Percentiles rank a stretch among this genome's conserved stretches.
phyloP scores from a whole-genome alignment of 1,140 invertebrate genomes.

The Drosophila yakuba region DNA sequence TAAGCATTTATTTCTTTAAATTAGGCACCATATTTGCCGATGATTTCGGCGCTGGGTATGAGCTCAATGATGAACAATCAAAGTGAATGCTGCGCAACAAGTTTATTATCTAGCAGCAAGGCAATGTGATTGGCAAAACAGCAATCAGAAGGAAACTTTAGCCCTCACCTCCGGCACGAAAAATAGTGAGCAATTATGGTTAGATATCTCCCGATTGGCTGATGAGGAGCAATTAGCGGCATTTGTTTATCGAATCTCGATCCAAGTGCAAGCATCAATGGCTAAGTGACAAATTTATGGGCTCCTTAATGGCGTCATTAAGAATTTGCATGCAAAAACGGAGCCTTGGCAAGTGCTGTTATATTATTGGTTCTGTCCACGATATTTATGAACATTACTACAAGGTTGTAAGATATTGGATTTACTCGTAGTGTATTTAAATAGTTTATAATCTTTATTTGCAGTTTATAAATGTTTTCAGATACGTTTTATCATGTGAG shows the following conservation, averaged over 20 bases:
- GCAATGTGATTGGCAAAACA: constrained; percentile 73
- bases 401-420: background rate
- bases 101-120: constrained; percentile 51
- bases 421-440: background rate
- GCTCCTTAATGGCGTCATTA: constrained; percentile 62
- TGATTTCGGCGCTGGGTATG: constrained; percentile 41
- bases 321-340: constrained; percentile 18
- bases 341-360: constrained; percentile 9
- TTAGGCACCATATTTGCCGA: constrained; percentile 69
- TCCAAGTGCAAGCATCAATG: constrained; percentile 22
- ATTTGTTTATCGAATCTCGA: constrained; percentile 54
- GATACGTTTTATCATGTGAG: too few relatives aligned
- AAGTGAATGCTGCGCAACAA: constrained; percentile 50
- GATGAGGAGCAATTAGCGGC: constrained; percentile 65
- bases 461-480: too few relatives aligned
- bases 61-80: constrained; percentile 65
- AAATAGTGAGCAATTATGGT: constrained; percentile 65
- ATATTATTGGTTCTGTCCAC: constrained; percentile 2
- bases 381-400: constrained; percentile 3
- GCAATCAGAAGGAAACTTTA: constrained; percentile 58
- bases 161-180: constrained; percentile 31
- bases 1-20: constrained; percentile 54
- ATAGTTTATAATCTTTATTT: background rate
- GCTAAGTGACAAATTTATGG: constrained; percentile 69
- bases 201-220: constrained; percentile 30